phyloP scores from a whole-genome alignment of 2,888 invertebrate species.

The Argynnis bischoffii region DNA sequence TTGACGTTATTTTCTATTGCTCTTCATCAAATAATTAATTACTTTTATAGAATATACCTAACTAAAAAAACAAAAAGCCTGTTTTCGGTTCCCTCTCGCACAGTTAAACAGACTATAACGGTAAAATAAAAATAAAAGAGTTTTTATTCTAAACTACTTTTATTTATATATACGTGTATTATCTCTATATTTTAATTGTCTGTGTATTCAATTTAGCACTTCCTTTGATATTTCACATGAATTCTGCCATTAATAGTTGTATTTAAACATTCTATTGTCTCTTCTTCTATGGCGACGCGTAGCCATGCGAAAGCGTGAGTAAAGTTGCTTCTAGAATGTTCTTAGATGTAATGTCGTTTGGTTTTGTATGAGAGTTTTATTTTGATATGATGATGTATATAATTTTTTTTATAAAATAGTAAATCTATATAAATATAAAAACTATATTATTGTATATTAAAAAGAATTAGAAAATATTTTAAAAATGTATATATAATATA shows the following conservation, averaged over 20 bases:
- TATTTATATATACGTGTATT: conserved; percentile 1
- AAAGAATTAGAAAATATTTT: too few species aligned
- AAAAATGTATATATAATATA: background rate
- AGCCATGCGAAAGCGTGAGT: conserved; percentile 82
- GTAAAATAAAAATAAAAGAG: background rate
- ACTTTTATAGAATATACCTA: too few species aligned
- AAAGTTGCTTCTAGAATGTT: conserved; percentile 70
- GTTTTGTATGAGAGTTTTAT: conserved; percentile 47
- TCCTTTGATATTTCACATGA: conserved; percentile 34
- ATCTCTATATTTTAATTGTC: conserved; percentile 39
- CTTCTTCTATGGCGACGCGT: conserved; percentile 79
- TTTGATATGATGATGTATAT: conserved; percentile 49
- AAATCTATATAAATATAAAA: too few species aligned
- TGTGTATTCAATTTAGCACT: conserved; percentile 44
- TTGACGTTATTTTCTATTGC: too few species aligned
- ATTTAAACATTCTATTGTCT: conserved; percentile 70
- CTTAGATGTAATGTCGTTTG: conserved; percentile 63
- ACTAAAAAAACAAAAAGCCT: too few species aligned
- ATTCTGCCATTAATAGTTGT: conserved; percentile 53
- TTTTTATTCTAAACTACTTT: background rate
- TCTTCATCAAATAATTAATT: too few species aligned
- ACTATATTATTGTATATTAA: too few species aligned
- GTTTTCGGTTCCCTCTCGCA: too few species aligned
- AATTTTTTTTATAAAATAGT: background rate
- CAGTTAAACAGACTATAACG: too few species aligned